Conservation (phyloP, 2,888 invertebrate genomes). For the Chamaedrilus cognettii region DNA sequence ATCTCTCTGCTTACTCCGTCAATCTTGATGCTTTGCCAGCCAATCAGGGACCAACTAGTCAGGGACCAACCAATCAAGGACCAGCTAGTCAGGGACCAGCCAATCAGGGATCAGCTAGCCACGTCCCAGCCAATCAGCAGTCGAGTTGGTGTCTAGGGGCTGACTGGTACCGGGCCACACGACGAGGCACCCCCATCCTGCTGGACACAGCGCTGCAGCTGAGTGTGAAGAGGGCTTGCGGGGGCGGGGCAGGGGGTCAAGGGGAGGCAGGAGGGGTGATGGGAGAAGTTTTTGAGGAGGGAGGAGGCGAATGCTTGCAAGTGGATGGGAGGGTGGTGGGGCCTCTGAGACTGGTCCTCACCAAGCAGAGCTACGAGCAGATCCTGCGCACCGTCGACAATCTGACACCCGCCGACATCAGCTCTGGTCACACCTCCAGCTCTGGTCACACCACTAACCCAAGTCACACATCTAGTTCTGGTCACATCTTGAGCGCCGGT, state of each 20-base stretch:
- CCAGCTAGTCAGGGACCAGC: neutral
- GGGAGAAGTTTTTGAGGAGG: neutral
- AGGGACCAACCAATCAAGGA: neutral
- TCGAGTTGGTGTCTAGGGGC: too few relatives aligned
- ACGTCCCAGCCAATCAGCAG: too few relatives aligned
- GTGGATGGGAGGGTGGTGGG: constrained; percentile 46
- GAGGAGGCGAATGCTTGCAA: neutral
- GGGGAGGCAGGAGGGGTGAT: neutral
- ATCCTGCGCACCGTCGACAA: constrained; percentile 65
- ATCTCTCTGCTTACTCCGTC: constrained; percentile 85
- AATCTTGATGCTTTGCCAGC: constrained; percentile 68
- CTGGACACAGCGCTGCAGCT: constrained; percentile 85
- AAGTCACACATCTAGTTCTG: neutral
- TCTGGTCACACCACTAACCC: neutral
- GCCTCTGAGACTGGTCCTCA: constrained; percentile 81
- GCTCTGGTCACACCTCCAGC: neutral
- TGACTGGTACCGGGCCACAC: neutral
- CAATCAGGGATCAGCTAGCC: neutral
- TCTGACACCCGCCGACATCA: constrained; percentile 39
- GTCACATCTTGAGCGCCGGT: too few relatives aligned
- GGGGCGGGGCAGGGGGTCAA: neutral
- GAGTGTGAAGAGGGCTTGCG: constrained; percentile 63
- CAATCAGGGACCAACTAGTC: too few relatives aligned
- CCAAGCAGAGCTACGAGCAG: constrained; percentile 87
- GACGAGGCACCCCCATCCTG: constrained; percentile 68